Conservation (phyloP, 2,113 vertebrate genomes). For the Indri indri region DNA sequence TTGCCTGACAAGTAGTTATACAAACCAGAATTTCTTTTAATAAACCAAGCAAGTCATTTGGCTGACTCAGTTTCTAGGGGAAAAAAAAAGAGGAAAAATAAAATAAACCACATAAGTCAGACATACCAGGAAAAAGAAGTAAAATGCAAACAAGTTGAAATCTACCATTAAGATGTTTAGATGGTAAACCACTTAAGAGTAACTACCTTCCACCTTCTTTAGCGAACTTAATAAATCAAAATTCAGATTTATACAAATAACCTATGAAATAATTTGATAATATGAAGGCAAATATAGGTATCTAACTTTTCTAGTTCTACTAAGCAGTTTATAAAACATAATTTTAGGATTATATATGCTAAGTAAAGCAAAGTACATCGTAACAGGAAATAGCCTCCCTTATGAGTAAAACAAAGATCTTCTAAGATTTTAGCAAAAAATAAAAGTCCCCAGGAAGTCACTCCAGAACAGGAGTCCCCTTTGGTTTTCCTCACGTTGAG, state of each 20-base stretch:
- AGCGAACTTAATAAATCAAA: background rate
- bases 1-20: background rate
- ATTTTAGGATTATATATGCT: background rate
- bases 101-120: background rate
- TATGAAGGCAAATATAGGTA: background rate
- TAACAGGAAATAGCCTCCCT: background rate
- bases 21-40: constrained; percentile 18
- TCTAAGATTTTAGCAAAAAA: constrained; percentile 39
- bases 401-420: constrained; percentile 39
- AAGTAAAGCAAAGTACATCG: background rate
- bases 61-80: no score
- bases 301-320: constrained; percentile 12
- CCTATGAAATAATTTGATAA: background rate
- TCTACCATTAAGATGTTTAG: constrained; percentile 1
- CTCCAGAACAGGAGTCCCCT: background rate
- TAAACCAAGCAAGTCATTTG: background rate
- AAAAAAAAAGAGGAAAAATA: no score
- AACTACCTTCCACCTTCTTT: background rate
- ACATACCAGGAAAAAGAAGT: background rate
- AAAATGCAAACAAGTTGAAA: constrained; percentile 23
- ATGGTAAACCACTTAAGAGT: background rate
- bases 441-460: background rate
- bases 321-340: constrained; percentile 4
- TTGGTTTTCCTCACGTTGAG: background rate
- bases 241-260: constrained; percentile 16